phyloP scores from a whole-genome alignment of 2,113 vertebrate species.

The Romanogobio albipinnatus region DNA sequence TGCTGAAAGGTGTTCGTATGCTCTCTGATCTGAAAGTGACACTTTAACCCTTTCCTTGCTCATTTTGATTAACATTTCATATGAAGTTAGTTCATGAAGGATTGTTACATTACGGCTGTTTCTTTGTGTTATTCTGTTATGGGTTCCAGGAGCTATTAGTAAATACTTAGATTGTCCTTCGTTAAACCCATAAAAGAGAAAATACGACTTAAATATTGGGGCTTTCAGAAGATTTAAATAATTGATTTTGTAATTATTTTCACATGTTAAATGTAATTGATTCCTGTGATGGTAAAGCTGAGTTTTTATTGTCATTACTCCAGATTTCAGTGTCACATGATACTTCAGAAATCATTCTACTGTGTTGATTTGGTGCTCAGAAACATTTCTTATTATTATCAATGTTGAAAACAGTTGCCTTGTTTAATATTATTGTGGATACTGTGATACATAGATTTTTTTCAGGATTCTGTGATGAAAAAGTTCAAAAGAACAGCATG shows the following conservation, averaged over 20 bases:
- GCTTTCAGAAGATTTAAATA: background rate
- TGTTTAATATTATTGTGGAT: background rate
- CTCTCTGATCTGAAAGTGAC: constrained; percentile 52
- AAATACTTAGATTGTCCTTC: background rate
- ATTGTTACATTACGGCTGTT: background rate
- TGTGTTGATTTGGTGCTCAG: too few species aligned
- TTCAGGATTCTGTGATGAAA: background rate
- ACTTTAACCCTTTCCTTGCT: constrained; percentile 51
- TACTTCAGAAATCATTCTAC: too few species aligned
- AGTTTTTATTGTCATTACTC: background rate
- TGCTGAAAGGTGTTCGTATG: constrained; percentile 54
- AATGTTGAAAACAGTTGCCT: background rate
- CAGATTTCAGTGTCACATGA: too few species aligned
- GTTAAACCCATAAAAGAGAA: background rate
- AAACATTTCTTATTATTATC: too few species aligned
- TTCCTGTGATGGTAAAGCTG: background rate
- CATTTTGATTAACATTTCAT: background rate
- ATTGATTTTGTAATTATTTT: too few species aligned
- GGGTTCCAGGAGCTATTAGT: background rate
- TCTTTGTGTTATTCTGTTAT: background rate
- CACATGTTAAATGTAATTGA: too few species aligned
- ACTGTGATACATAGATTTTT: too few species aligned
- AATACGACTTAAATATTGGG: background rate
- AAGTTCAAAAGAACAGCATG: background rate
- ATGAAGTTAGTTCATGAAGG: background rate